Evolutionary conservation across 2,888 invertebrate species (phyloP), one percentile per base, ranked within the genome.

Genomic region (Coremacera marginata): DNA sequence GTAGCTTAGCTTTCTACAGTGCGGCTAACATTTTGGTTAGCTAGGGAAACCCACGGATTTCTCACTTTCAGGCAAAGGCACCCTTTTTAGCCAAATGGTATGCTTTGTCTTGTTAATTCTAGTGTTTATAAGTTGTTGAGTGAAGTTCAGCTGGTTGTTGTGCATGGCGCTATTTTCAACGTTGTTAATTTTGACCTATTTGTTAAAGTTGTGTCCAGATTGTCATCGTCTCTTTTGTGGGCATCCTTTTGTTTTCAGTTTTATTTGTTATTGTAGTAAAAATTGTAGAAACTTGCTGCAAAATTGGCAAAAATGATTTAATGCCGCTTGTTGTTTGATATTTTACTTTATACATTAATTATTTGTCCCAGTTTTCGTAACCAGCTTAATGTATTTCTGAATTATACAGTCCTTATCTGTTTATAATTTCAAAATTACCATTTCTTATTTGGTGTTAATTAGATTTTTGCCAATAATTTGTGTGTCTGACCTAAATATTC

Each of bases 121-220:
- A 34, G 57, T 72, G 51, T 51, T 34, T 31, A 31, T 49, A 31
- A 65, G 44, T 57, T 67, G 68, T 31, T 70, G 55, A 22, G 11
- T 70, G 25, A 62, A 34, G 71, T 14, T 44, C n/a, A 49, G 44
- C 51, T 22, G 34, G 52, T 62, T 67, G 27, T 71, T 67, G 74
- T 60, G 44, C 25, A 51, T 63, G 37, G n/a, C 34, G 19, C 14
- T 60, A n/a, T 44, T 60, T 9, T 57, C 51, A n/a, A 7, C 63
- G 49, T 57, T 37, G 67, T 34, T 75, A 19, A 19, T 62, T 73
- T 57, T 79, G 79, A 76, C 79, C 79, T 76, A 79, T 76, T 78
- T 79, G 74, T 78, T 75, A 63, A 71, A 73, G 73, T 55, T 68
- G 71, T 77, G 76, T 74, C 55, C 75, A 44, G 60, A 75, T 75